Base-by-base conservation (phyloP, 2,797 vertebrate species). In the Pogoniulus pusillus region DNA sequence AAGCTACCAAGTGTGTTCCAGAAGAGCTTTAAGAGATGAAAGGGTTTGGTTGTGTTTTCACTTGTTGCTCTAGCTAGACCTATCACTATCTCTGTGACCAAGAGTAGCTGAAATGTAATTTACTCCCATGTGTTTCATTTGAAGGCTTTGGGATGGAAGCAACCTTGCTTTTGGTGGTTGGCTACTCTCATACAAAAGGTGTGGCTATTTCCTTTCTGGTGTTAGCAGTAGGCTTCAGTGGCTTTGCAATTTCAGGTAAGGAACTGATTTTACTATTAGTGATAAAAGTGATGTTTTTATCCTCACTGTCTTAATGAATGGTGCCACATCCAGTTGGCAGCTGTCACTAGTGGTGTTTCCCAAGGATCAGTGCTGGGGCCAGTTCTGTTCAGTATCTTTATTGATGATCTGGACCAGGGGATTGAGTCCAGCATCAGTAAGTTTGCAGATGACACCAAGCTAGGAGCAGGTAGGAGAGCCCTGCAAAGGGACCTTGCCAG, bases 131-230 rank as follows among this genome's bases (percentile, higher is more conserved):
- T 91, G 71, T 94, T 97, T 82, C 16, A 9, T 89, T 96, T 92
- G 17, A 96, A 99, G 99, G 99, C 30, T 99, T 99, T 96, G 99
- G 99, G n/a, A 99, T 99, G 99, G 99, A 99, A 92, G 99, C 99
- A 27, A 99, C 99, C 7, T 97, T 99, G 82, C 98, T 99, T 87
- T 96, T 99, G 91, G 98, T 99, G 70, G 99, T 99, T n/a, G 99
- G 99, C 53, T 99, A 98, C 96, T 99, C 99, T 88, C 99, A 99
- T 90, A 99, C 99, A 55, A 98, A 98, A 94, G 98, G 97, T 4
- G 97, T 99, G 58, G 98, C 99, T 68, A 99, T 99, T 96, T 98
- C 98, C 82, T 99, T 99, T 95, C 97, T 99, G 26, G 98, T 99
- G 64, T 97, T 99, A 87, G 99, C 99, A 64, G 99, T 99, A 29